phyloP scores from a whole-genome alignment of 2,888 invertebrate genomes.

The Caenorhabditis sp. region DNA sequence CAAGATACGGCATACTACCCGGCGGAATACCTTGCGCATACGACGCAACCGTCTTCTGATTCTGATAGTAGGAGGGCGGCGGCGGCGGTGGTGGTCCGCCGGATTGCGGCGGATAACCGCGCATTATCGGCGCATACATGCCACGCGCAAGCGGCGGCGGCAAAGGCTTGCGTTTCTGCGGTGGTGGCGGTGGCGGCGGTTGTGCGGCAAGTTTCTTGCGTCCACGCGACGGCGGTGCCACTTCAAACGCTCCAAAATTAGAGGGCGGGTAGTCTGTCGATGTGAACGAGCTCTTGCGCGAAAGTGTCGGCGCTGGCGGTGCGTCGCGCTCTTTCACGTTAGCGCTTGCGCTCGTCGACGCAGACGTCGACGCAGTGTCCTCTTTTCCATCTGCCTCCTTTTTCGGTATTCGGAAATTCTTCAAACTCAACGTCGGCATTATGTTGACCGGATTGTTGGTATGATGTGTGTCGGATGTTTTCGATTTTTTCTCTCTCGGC shows the following conservation, averaged over 20 bases:
- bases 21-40: constrained; percentile 41
- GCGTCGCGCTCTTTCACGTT: background rate
- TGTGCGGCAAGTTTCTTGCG: background rate
- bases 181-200: background rate
- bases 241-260: no score
- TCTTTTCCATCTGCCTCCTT: constrained; percentile 34
- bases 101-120: background rate
- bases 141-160: constrained; percentile 15
- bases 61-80: background rate
- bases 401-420: constrained; percentile 47
- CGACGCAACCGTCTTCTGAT: constrained; percentile 18
- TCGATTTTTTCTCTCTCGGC: constrained; percentile 28
- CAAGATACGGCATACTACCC: constrained; percentile 25
- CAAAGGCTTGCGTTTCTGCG: no score
- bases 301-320: constrained; percentile 4
- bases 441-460: constrained; percentile 8
- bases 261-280: no score
- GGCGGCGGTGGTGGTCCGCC: background rate
- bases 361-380: constrained; percentile 32
- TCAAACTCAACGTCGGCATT: constrained; percentile 28
- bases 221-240: no score
- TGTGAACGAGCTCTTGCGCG: constrained; percentile 17
- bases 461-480: no score
- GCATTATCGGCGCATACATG: background rate
- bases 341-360: constrained; percentile 1